Base-by-base conservation (phyloP, 2,797 vertebrate species). In the Euphonia xanthogaster region DNA sequence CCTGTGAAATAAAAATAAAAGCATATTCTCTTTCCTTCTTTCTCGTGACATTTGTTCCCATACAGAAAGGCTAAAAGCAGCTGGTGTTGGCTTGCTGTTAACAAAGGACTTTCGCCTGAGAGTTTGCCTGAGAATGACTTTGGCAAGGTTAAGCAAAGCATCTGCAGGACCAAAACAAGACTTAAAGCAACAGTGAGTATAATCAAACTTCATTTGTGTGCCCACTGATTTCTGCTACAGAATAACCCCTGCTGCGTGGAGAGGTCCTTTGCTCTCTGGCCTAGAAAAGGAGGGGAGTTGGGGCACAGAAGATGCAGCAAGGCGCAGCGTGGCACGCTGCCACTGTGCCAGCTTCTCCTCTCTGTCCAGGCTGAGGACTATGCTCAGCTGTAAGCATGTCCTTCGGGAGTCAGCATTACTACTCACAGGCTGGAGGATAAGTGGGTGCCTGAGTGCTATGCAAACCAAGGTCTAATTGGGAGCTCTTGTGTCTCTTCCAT, bases 61-160 rank as follows among this genome's bases (percentile, higher is more conserved):
- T 63, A 80, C 35, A 91, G 84, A 94, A 94, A 93, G 30, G 53
- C 71, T 93, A 85, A 93, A 96, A 93, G 61, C 39, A 85, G 39
- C 42, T 92, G 30, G 6, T 57, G 18, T 75, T 88, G 23, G 51
- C 51, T 73, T 78, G 80, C 35, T 85, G 71, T 57, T 90, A 88
- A 88, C 84, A 79, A 88, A 88, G 79, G 68, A 85, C 20, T 77
- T 93, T 86, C 0, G 28, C 51, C 45, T 44, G 33, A 1, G 3
- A 76, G 70, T 63, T 83, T 3, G 7, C n/a, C 63, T 84, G 60
- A 0, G 0, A 95, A 87, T 72, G 35, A 81, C 53, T 91, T 88
- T 81, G 61, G 31, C 66, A 65, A 48, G 45, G 66, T 90, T 83
- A 82, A 65, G 58, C 21, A 80, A 85, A 90, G n/a, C 37, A 55